Percentiles rank a stretch among this genome's conserved stretches.
Conservation (phyloP, 2,888 invertebrate genomes). For the Masnerella sp. region DNA sequence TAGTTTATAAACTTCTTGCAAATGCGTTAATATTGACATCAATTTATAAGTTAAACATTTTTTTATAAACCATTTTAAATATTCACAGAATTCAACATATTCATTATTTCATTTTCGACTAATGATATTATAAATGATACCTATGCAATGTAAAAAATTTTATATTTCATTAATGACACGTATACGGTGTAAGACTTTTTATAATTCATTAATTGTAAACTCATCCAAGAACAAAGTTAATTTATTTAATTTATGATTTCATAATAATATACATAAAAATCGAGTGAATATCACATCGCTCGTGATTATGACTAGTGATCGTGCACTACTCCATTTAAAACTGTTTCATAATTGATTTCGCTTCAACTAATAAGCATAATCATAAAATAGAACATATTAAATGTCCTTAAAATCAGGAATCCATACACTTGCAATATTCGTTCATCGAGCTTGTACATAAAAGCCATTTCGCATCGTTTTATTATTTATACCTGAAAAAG, state of each 20-base stretch:
- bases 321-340: background rate
- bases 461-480: constrained; percentile 25
- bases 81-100: no score
- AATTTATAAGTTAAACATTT: no score
- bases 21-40: no score
- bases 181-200: constrained; percentile 8
- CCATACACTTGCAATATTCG: constrained; percentile 31
- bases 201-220: constrained; percentile 18
- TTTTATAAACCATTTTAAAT: no score
- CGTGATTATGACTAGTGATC: background rate
- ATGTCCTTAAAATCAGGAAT: constrained; percentile 41
- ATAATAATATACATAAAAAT: background rate
- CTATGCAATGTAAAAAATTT: no score
- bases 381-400: constrained; percentile 27
- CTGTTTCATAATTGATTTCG: background rate
- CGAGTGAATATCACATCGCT: constrained; percentile 2
- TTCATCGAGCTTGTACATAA: constrained; percentile 24
- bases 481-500: constrained; percentile 23
- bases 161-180: background rate
- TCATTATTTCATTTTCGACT: no score
- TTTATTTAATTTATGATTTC: constrained; percentile 16
- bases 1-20: no score
- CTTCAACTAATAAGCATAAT: constrained; percentile 10
- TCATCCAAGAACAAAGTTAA: constrained; percentile 19
- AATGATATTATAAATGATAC: no score